Base-by-base conservation (phyloP, 1,140 invertebrate species). In the Lucilia sericata region DNA sequence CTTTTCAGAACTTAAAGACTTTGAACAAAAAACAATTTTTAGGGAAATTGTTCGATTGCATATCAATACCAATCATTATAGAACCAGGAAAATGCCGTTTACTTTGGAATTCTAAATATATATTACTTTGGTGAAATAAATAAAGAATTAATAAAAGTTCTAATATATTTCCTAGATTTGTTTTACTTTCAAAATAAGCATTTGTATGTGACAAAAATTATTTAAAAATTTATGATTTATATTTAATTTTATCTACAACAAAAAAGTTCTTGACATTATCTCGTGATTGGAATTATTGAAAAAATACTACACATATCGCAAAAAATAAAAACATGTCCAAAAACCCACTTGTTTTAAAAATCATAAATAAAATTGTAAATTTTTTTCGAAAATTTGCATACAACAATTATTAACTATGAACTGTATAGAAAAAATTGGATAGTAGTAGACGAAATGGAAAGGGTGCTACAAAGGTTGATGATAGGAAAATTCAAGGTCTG, bases 351-450 rank as follows among this genome's bases (percentile, higher is more conserved):
- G 55, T 14, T 60, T 60, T 60, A 17, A 7, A 60, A 60, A 60
- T 60, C 55, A 60, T 60, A 60, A 60, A 60, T 60, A 60, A 60
- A 60, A 60, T 60, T 60, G 13, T 60, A 60, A 60, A n/a, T 60
- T 7, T 60, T 42, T 42, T 42, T 7, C 0, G 10, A n/a, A n/a
- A n/a, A 60, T 60, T 60, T 60, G 14, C 55, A n/a, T 60, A n/a
- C 14, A 60, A 17, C 13, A 60, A 60, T n/a, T 60, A 60, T 60
- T 14, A 17, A 17, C 51, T 3, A 60, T 60, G 51, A 14, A 60
- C 3, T 17, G 51, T 17, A 60, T 17, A 10, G 14, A 60, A 14
- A 60, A 60, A 60, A 60, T 30, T 30, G 25, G 2, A 14, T 7
- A 60, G 14, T 7, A n/a, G 2, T 60, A n/a, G 42, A 8, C 42